These are phyloP conservation scores for Harpalus rubripes DNA, from an alignment of 2,888 invertebrate species.

Conservation along the genomic window DNA sequence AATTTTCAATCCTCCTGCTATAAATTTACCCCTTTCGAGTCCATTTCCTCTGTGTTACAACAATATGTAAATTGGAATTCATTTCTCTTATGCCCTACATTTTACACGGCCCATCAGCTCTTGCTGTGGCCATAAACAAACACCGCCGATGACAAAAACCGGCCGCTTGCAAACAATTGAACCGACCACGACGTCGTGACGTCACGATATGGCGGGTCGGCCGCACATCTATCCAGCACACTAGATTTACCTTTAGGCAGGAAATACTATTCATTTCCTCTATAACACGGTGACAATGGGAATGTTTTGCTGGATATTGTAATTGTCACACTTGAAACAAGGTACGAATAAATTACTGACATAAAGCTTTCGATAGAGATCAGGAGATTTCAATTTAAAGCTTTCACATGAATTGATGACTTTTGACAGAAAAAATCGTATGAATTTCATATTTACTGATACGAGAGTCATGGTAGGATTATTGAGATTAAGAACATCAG, in stretches of 20 bases:
- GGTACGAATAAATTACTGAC: too few species aligned
- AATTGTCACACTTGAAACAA: too few species aligned
- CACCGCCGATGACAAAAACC: constrained; percentile 20
- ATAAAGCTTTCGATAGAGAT: too few species aligned
- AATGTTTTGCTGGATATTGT: not conserved
- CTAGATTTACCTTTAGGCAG: constrained; percentile 48
- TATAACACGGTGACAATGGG: constrained; percentile 14
- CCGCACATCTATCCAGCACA: constrained; percentile 37
- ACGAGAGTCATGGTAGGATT: too few species aligned
- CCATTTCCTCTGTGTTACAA: not conserved
- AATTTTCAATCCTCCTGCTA: not conserved
- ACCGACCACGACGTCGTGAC: not conserved
- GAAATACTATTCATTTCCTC: constrained; percentile 64
- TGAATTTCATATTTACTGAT: too few species aligned
- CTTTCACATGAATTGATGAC: too few species aligned
- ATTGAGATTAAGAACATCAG: too few species aligned
- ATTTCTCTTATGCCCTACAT: not conserved
- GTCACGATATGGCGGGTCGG: not conserved
- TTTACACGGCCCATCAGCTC: constrained; percentile 1
- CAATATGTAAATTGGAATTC: not conserved
- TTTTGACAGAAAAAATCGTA: too few species aligned
- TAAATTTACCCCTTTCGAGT: not conserved
- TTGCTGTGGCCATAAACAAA: constrained; percentile 18
- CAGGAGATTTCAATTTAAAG: too few species aligned
- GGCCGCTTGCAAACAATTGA: constrained; percentile 30